Conservation (phyloP, 2,797 vertebrate genomes). For the Lithobates sylvaticus region DNA sequence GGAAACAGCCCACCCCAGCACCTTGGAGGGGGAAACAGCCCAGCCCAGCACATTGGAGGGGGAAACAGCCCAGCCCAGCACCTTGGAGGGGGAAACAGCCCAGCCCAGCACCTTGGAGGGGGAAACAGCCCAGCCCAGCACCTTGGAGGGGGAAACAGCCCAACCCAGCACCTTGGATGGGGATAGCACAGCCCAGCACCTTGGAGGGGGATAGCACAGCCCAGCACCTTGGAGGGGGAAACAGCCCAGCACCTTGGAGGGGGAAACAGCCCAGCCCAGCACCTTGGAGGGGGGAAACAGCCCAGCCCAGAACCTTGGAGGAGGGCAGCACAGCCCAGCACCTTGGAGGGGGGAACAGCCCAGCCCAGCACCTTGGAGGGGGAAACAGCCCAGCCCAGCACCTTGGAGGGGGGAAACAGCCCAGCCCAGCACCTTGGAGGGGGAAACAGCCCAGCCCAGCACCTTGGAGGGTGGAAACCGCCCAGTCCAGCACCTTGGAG, state of each 20-base stretch:
- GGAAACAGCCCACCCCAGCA: neutral
- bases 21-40: neutral
- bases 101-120: constrained; percentile 26
- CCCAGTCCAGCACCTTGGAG: constrained; percentile 26
- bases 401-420: neutral
- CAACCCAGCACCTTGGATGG: no score
- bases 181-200: constrained; percentile 14
- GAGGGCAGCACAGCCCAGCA: neutral
- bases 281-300: constrained; percentile 1
- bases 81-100: neutral
- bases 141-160: no score
- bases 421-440: constrained; percentile 24
- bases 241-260: neutral
- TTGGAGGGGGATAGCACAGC: neutral
- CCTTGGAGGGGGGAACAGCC: no score
- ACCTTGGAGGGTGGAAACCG: neutral
- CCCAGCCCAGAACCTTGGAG: constrained; percentile 25
- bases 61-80: neutral
- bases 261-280: neutral
- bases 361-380: neutral
- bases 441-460: neutral
- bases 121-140: neutral
- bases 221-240: no score
- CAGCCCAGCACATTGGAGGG: neutral
- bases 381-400: neutral